A percentile compares a stretch with the other conserved stretches of the same genome.
Evolutionary conservation across 2,797 vertebrate species (phyloP).

Genomic region (Stomatorhinus walkeri): DNA sequence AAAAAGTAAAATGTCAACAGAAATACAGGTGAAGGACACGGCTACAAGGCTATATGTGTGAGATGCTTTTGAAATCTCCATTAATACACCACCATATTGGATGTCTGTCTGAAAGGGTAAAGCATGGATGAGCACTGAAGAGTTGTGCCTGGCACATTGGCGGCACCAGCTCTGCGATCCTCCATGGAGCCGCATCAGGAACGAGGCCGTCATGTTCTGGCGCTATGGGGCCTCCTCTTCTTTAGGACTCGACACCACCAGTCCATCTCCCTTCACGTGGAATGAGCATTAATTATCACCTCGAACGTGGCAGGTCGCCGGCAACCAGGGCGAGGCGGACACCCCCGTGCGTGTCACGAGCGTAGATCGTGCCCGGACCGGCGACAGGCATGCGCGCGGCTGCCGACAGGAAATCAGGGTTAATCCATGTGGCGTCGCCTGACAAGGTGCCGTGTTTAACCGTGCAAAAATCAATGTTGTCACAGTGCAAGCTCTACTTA

Average conservation of each 20-base stretch:
- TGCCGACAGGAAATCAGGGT: slow-evolving; percentile 28
- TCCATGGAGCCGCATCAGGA: not conserved
- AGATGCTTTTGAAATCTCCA: not conserved
- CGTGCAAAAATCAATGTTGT: not conserved
- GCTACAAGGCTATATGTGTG: not conserved
- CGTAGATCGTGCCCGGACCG: slow-evolving; percentile 12
- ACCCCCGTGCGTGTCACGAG: not conserved
- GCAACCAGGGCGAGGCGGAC: slow-evolving; percentile 25
- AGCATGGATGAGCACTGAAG: slow-evolving; percentile 4
- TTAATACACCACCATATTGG: slow-evolving; percentile 22
- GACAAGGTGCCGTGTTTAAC: slow-evolving; percentile 25
- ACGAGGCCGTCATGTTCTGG: not conserved
- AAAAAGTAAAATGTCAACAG: not conserved
- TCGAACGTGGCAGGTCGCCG: slow-evolving; percentile 22
- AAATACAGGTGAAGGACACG: not conserved
- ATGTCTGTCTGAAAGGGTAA: slow-evolving; percentile 27
- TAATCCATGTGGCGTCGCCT: slow-evolving; percentile 30
- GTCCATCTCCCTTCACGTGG: slow-evolving; percentile 28
- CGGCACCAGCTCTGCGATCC: not conserved
- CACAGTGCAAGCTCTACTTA: not conserved
- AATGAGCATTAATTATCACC: slow-evolving; percentile 35
- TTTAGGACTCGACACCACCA: not conserved
- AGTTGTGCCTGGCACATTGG: slow-evolving; percentile 4
- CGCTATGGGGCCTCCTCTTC: not conserved
- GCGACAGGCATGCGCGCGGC: slow-evolving; percentile 18